Evolutionary conservation across 2,797 vertebrate genomes (phyloP).

Genomic region (Tiaroga cobitis): DNA sequence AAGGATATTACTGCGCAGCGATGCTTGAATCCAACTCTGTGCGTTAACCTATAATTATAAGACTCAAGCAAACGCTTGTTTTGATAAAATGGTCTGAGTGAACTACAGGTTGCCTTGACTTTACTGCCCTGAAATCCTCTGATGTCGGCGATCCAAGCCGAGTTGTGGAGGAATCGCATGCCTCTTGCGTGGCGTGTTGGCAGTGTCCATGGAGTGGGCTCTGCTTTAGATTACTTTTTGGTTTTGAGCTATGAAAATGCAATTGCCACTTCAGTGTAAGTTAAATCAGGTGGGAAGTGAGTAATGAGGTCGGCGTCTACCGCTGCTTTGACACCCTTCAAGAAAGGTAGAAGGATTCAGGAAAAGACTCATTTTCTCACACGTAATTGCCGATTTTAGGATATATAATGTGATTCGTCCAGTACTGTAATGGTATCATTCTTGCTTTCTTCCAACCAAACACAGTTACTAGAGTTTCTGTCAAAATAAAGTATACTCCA

Average conservation of each 20-base stretch:
- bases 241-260: constrained; percentile 60
- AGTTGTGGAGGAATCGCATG: constrained; percentile 50
- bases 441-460: neutral
- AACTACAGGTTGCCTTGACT: constrained; percentile 56
- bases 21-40: constrained; percentile 53
- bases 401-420: neutral
- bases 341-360: constrained; percentile 13
- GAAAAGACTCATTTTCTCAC: neutral
- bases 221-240: constrained; percentile 59
- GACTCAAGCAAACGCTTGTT: constrained; percentile 50
- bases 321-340: constrained; percentile 51
- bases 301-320: constrained; percentile 49
- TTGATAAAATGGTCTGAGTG: constrained; percentile 45
- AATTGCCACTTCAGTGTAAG: constrained; percentile 60
- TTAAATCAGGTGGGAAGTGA: constrained; percentile 62
- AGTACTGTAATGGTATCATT: neutral
- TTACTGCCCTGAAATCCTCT: constrained; percentile 46
- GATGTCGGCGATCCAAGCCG: constrained; percentile 53
- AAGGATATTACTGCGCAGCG: constrained; percentile 53
- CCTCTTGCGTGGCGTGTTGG: constrained; percentile 49
- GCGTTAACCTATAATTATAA: constrained; percentile 62
- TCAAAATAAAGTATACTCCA: neutral
- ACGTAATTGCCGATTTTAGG: neutral
- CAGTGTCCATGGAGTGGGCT: constrained; percentile 41
- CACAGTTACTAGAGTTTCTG: neutral